These are phyloP conservation scores for Drosophila atripex DNA, from an alignment of 2,888 invertebrate genomes.

Conservation along the genomic window DNA sequence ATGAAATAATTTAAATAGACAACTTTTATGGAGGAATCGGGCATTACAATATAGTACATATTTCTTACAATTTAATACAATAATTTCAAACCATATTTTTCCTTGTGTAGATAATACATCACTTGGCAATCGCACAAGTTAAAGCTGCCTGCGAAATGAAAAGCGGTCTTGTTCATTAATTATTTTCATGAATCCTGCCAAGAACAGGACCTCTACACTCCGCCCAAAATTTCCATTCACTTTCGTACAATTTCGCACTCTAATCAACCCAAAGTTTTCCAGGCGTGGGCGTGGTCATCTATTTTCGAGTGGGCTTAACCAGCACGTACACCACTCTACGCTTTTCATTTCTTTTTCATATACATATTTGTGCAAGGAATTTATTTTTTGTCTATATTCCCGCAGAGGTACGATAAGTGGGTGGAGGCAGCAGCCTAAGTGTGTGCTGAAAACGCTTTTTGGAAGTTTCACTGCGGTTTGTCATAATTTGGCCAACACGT, in stretches of 20 bases:
- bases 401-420: neutral
- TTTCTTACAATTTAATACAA: neutral
- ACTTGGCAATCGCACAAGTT: slow-evolving; percentile 18
- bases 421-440: slow-evolving; percentile 48
- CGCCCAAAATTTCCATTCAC: slow-evolving; percentile 10
- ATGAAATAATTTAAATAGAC: too few species aligned
- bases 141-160: slow-evolving; percentile 14
- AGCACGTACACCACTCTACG: slow-evolving; percentile 28
- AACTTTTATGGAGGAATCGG: too few species aligned
- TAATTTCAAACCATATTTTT: neutral
- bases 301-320: slow-evolving; percentile 31
- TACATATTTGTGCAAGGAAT: neutral
- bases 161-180: slow-evolving; percentile 51
- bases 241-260: slow-evolving; percentile 23
- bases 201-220: slow-evolving; percentile 11
- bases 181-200: slow-evolving; percentile 30
- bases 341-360: slow-evolving; percentile 1
- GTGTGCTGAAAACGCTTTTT: slow-evolving; percentile 67
- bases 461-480: slow-evolving; percentile 63
- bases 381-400: neutral
- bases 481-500: slow-evolving; percentile 74
- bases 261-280: slow-evolving; percentile 25
- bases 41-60: too few species aligned
- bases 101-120: slow-evolving; percentile 28
- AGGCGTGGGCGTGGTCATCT: slow-evolving; percentile 32